Evolutionary conservation across 2,797 vertebrate species (phyloP), one percentile per base, ranked within the genome.

Genomic region (Hyperoplus immaculatus): DNA sequence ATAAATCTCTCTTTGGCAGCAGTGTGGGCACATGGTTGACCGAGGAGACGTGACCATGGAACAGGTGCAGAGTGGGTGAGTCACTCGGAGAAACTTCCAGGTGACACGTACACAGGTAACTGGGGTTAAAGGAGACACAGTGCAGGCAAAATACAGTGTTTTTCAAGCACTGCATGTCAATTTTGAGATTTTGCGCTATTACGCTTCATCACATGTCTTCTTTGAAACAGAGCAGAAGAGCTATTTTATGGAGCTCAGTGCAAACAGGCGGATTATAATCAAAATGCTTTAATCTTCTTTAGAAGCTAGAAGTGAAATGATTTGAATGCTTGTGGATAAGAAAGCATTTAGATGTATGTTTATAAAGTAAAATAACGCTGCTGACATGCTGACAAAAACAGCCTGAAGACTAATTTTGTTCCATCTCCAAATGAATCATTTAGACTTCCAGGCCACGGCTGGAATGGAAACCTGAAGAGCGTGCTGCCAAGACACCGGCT

Each of bases 71-170:
- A 60, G 16, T 10, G 53, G 43, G 11, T n/a, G 62, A 81, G 10
- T 69, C 46, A 72, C 41, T 75, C 53, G 50, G 81, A 18, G 55
- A 67, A 75, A 51, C 15, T 50, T 41, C 45, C 29, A 18, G 15
- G 50, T 8, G 14, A 47, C 68, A 81, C 11, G n/a, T 41, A 41
- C 29, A 18, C 69, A 67, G 16, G 63, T 38, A 58, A 61, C 63
- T 7, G 12, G 5, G 11, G 60, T 55, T 50, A 11, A 47, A 72
- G 54, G 50, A 42, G 15, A 55, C 16, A 57, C 21, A 47, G 71
- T 45, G 43, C 29, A 29, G 29, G 29, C 29, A 29, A 29, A 29
- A 29, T 29, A 29, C 29, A 29, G 29, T 29, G 29, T 29, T 29
- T 29, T 29, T 29, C 29, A 29, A 29, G 29, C 29, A 29, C 29